These are phyloP conservation scores for Drosophila equinoxialis DNA, from an alignment of 1,140 invertebrate genomes.

Conservation along the genomic window DNA sequence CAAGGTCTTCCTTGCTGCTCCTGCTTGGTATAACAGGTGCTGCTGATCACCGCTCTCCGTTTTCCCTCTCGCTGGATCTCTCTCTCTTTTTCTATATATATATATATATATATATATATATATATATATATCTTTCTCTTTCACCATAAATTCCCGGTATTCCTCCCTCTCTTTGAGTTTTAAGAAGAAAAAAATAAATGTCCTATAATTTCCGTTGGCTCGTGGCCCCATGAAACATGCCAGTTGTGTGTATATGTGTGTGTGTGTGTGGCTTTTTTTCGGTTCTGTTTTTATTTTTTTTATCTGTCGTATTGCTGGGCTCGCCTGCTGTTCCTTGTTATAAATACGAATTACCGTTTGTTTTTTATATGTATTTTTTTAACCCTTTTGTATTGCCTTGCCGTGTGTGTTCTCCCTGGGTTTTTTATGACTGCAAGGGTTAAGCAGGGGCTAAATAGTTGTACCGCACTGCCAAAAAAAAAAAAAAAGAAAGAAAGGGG, in stretches of 20 bases:
- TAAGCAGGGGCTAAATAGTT: constrained; percentile 64
- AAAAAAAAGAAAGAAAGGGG: neutral
- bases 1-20: neutral
- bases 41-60: neutral
- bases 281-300: constrained; percentile 4
- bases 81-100: neutral
- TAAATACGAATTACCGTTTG: constrained; percentile 53
- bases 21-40: constrained; percentile 15
- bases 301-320: constrained; percentile 3
- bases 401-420: neutral
- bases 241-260: neutral
- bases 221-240: constrained; percentile 17
- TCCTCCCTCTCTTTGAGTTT: too few relatives aligned
- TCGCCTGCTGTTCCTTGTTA: constrained; percentile 21
- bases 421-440: constrained; percentile 39
- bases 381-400: constrained; percentile 37
- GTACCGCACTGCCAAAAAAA: constrained; percentile 56
- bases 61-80: neutral
- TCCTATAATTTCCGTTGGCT: constrained; percentile 27
- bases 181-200: neutral
- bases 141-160: neutral
- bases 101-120: too few relatives aligned
- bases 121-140: neutral
- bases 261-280: neutral
- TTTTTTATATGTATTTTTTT: constrained; percentile 20